These are phyloP conservation scores for Papilio elwesi DNA, from an alignment of 2,888 invertebrate species.

Conservation along the genomic window DNA sequence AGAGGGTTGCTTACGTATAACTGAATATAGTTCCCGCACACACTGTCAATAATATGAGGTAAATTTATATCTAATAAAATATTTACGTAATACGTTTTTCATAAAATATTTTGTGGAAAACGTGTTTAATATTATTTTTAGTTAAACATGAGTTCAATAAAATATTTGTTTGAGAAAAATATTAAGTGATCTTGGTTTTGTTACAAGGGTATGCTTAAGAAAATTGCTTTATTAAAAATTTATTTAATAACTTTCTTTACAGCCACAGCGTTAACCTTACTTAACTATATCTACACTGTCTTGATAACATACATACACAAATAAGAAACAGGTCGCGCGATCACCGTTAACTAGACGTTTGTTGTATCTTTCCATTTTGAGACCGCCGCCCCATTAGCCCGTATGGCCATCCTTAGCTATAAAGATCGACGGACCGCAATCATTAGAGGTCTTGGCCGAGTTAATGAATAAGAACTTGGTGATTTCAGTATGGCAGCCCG, in stretches of 20 bases:
- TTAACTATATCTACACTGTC: background rate
- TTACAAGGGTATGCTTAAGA: too few relatives aligned
- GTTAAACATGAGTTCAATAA: too few relatives aligned
- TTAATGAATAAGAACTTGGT: background rate
- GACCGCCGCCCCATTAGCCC: background rate
- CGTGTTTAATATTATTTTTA: too few relatives aligned
- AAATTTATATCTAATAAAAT: too few relatives aligned
- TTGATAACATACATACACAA: constrained; percentile 10
- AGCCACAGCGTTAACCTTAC: constrained; percentile 6
- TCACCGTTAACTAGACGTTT: background rate
- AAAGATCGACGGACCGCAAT: too few relatives aligned
- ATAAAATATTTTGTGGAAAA: too few relatives aligned
- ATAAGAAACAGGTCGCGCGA: background rate
- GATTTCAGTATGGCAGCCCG: too few relatives aligned
- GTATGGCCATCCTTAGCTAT: background rate
- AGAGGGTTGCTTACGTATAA: constrained; percentile 1
- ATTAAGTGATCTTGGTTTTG: background rate
- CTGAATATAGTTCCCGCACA: background rate
- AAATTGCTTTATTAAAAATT: too few relatives aligned
- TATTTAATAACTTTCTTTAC: background rate
- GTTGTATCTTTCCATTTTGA: background rate
- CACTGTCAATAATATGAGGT: too few relatives aligned
- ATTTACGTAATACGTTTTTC: too few relatives aligned
- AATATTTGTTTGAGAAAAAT: too few relatives aligned
- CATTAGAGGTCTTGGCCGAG: background rate